phyloP scores from a whole-genome alignment of 2,113 vertebrate genomes.

The Oryzias celebensis region DNA sequence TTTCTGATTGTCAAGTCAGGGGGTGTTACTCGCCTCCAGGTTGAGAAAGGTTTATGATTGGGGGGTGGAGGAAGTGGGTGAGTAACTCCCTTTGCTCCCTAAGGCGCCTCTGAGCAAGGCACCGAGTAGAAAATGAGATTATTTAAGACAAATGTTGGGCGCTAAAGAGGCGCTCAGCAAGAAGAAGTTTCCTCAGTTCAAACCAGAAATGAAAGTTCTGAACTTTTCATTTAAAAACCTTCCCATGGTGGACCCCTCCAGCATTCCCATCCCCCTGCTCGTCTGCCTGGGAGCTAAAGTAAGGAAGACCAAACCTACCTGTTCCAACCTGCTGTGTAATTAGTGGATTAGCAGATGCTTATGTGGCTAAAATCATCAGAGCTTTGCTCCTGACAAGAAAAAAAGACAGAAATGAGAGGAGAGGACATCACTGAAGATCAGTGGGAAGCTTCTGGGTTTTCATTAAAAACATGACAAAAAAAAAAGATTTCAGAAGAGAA shows the following conservation, averaged over 20 bases:
- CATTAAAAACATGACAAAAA: too few species aligned
- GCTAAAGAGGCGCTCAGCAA: background rate
- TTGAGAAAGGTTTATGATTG: conserved; percentile 37
- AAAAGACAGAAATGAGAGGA: background rate
- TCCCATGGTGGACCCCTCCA: conserved; percentile 15
- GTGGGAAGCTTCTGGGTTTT: too few species aligned
- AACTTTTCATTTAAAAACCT: conserved; percentile 12
- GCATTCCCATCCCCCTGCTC: background rate
- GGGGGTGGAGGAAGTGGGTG: conserved; percentile 44
- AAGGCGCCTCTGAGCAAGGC: conserved; percentile 5
- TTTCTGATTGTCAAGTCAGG: conserved; percentile 53
- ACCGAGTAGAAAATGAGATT: background rate
- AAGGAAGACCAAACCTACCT: conserved; percentile 66
- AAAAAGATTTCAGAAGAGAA: too few species aligned
- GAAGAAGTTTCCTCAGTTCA: background rate
- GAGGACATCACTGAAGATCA: background rate
- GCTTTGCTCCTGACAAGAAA: conserved; percentile 4
- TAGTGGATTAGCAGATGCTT: conserved; percentile 88
- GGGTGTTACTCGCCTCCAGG: conserved; percentile 38
- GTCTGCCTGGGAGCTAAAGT: conserved; percentile 24
- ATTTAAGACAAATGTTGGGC: conserved; percentile 26
- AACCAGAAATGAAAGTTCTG: background rate
- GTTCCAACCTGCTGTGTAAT: conserved; percentile 89
- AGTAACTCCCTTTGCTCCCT: conserved; percentile 20
- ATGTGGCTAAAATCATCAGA: conserved; percentile 79